Evolutionary conservation across 2,113 vertebrate genomes (phyloP).

Genomic region (Clarias magur): DNA sequence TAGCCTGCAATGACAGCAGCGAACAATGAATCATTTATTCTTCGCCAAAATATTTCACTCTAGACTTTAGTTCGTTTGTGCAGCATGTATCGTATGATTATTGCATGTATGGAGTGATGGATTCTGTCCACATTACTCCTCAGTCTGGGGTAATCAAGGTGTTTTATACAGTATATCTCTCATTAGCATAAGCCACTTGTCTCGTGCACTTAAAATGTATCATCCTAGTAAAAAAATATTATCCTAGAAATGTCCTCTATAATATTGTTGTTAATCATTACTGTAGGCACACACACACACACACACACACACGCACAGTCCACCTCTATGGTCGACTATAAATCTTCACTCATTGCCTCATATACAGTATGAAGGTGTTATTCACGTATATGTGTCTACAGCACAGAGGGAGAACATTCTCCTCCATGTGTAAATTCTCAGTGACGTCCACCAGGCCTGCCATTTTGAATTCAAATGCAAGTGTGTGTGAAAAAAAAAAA

Average conservation of each 20-base stretch:
- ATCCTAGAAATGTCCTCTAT: not conserved
- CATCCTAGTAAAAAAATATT: not conserved
- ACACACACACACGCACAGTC: not conserved
- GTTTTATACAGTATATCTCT: not conserved
- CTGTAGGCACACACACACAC: not conserved
- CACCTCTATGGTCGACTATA: not conserved
- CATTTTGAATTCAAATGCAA: not conserved
- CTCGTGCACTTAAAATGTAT: not conserved
- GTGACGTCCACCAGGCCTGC: not conserved
- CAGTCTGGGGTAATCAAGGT: not conserved
- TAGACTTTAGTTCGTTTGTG: not conserved
- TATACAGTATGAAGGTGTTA: not conserved
- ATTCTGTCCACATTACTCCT: not conserved
- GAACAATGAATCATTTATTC: not conserved
- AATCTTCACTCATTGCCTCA: not conserved
- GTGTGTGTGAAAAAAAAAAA: not conserved
- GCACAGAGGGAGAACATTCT: not conserved
- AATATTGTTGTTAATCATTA: not conserved
- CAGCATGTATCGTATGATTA: too few relatives aligned
- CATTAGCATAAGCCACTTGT: slow-evolving; percentile 2
- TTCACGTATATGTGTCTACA: not conserved
- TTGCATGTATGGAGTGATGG: not conserved
- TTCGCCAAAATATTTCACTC: not conserved
- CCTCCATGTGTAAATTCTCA: not conserved
- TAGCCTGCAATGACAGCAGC: not conserved